phyloP scores from a whole-genome alignment of 2,113 vertebrate species.

The Okapia johnstoni region DNA sequence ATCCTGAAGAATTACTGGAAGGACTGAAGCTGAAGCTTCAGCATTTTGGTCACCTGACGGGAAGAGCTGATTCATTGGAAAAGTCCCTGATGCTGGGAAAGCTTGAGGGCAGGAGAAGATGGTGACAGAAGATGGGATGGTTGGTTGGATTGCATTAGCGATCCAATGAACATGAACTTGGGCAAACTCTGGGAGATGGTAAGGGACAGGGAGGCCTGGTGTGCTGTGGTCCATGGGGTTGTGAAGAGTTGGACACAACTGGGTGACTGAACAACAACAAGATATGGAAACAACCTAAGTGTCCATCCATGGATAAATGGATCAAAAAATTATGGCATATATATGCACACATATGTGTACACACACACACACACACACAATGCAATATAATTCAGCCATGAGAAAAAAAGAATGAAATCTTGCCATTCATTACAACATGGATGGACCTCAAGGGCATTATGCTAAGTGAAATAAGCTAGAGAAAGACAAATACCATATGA shows the following conservation, averaged over 20 bases:
- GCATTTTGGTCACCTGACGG: not conserved
- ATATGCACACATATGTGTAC: not conserved
- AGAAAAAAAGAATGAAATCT: not conserved
- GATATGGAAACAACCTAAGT: not conserved
- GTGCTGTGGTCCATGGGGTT: not conserved
- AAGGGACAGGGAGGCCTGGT: not conserved
- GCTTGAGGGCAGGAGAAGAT: not conserved
- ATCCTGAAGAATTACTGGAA: not conserved
- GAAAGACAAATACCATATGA: not conserved
- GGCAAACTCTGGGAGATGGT: not conserved
- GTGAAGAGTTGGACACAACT: rapidly evolving
- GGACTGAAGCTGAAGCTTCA: not conserved
- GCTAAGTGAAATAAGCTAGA: not conserved
- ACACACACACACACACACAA: not conserved
- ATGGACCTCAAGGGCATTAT: not conserved
- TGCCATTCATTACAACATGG: not conserved
- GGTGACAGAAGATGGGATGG: not conserved
- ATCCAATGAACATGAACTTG: not conserved
- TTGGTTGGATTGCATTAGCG: not conserved
- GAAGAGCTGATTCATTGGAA: not conserved
- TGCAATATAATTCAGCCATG: not conserved
- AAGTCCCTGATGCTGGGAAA: not conserved
- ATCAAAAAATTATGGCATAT: not conserved
- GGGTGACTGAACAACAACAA: not conserved
- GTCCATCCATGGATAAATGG: not conserved